Evolutionary conservation across 2,113 vertebrate genomes (phyloP), one percentile per base, ranked within the genome.

Genomic region (Hyla sarda): DNA sequence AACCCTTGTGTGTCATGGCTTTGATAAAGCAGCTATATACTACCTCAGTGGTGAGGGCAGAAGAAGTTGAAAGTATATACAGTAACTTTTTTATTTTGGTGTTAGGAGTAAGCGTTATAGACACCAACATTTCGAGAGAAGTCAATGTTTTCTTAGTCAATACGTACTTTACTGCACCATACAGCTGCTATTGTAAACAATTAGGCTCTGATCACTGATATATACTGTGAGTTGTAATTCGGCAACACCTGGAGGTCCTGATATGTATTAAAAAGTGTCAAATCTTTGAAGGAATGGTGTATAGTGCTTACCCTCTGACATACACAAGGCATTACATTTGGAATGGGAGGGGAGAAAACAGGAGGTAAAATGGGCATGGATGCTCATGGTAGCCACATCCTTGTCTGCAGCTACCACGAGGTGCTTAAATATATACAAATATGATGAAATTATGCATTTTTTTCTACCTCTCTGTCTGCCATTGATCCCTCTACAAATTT

Each of bases 71-170:
- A 41, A 23, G 28, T 41, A 10, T 71, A 21, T 17, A n/a, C n/a
- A n/a, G n/a, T n/a, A 32, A 67, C 14, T 25, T 5, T 16, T 1
- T 67, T 67, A 67, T 28, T 67, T 67, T 67, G 62, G 62, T 32
- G 62, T 17, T 67, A 6, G 28, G 62, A 30, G 28, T 67, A 67
- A 17, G 6, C 2, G 6, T 65, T 65, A 1, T 19, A 67, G 62
- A 67, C 17, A 60, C 10, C 58, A 25, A 10, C 14, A 30, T 79
- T 58, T 58, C 23, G 19, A 79, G 52, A 54, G 32, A 89, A 28
- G 25, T 47, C 21, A 19, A 50, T 65, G 13, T 67, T 12, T n/a
- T 47, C 56, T 11, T 28, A 10, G 25, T 45, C 23, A 34, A 37
- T 14, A 62, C 7, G 23, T 25, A 11, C 21, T 41, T 79, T n/a